A percentile compares a stretch with the other conserved stretches of the same genome.
Conservation (phyloP, 2,113 vertebrate genomes). For the Gnathonemus longibarbis region DNA sequence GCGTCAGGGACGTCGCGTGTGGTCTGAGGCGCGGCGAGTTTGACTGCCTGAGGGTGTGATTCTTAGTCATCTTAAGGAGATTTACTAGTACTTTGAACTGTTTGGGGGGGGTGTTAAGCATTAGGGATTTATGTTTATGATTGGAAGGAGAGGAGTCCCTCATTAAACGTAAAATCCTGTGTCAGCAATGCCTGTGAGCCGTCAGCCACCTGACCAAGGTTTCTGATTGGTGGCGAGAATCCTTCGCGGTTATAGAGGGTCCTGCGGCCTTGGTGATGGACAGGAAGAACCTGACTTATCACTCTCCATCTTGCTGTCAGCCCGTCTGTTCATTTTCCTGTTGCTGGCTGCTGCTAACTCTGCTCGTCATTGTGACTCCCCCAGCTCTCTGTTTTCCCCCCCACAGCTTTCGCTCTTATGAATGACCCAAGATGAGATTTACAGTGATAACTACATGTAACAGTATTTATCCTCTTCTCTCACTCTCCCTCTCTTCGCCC, state of each 20-base stretch:
- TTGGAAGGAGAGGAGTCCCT: too few species aligned
- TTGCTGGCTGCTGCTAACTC: background rate
- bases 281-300: background rate
- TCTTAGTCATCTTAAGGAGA: constrained; percentile 3
- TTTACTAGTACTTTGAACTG: background rate
- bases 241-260: background rate
- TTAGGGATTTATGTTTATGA: background rate
- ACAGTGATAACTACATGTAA: background rate
- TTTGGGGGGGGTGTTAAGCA: background rate
- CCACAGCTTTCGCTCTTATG: background rate
- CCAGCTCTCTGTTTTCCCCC: background rate
- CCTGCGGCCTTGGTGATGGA: background rate
- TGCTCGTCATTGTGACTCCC: background rate
- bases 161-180: background rate
- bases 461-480: background rate
- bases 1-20: too few species aligned
- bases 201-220: background rate
- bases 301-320: background rate
- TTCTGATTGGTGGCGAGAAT: background rate
- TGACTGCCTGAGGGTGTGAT: too few species aligned
- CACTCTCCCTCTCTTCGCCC: background rate
- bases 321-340: background rate
- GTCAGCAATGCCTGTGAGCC: background rate
- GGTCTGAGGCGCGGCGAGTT: background rate
- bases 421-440: background rate